Conservation (phyloP, 1,140 invertebrate species). For the Megalopta genalis region DNA sequence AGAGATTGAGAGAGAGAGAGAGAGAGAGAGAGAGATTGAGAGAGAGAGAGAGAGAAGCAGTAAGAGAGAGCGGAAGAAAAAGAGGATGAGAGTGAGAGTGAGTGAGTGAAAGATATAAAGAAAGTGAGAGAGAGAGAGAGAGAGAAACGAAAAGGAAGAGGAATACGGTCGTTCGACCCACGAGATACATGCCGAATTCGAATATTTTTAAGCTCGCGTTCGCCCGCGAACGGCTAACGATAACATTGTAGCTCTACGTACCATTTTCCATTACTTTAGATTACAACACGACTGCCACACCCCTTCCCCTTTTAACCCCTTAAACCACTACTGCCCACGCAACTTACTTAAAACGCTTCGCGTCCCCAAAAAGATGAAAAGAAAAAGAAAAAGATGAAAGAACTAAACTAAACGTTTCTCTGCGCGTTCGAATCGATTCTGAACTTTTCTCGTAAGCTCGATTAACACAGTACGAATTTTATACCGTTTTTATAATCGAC, state of each 20-base stretch:
- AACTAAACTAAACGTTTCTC: slow-evolving; percentile 16
- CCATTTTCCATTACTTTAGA: slow-evolving; percentile 22
- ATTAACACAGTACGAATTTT: slow-evolving; percentile 43
- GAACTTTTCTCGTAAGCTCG: slow-evolving; percentile 36
- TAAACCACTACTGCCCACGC: too few species aligned
- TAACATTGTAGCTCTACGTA: slow-evolving; percentile 13
- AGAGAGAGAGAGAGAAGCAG: background rate
- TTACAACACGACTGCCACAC: background rate
- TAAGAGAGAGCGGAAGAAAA: background rate
- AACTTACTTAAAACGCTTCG: slow-evolving; percentile 1
- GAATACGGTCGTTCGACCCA: too few species aligned
- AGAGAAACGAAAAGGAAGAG: background rate
- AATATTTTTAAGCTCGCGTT: slow-evolving; percentile 22
- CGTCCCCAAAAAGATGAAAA: background rate
- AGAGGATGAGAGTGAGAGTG: background rate
- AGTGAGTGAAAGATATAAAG: background rate
- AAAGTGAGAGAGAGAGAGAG: background rate
- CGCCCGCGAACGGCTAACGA: slow-evolving; percentile 27
- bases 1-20: background rate
- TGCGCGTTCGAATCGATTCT: slow-evolving; percentile 40
- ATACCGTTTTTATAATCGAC: slow-evolving; percentile 50
- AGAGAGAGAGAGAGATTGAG: background rate
- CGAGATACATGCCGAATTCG: background rate
- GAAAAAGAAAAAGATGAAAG: too few species aligned
- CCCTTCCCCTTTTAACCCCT: slow-evolving; percentile 1